Percentiles rank a stretch among this genome's conserved stretches.
These are phyloP conservation scores for Strix aluco DNA, from an alignment of 2,113 vertebrate species.

Conservation along the genomic window DNA sequence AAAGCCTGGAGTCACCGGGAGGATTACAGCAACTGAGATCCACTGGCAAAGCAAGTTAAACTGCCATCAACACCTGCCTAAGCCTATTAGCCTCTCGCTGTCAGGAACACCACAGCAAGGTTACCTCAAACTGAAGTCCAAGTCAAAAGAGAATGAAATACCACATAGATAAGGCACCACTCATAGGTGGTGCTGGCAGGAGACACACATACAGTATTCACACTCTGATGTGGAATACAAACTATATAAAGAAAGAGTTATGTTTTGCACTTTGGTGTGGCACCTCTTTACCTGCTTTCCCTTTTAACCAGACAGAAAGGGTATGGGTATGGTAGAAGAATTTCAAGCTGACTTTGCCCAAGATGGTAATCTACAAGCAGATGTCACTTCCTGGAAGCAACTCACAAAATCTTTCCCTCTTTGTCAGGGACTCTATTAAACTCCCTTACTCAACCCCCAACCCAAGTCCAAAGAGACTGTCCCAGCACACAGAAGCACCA, in stretches of 20 bases:
- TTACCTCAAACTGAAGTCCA: background rate
- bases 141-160: background rate
- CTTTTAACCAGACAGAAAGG: background rate
- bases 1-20: background rate
- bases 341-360: background rate
- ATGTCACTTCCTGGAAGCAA: background rate
- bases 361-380: background rate
- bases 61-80: background rate
- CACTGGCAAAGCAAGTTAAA: background rate
- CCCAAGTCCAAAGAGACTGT: background rate
- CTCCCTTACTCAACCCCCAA: background rate
- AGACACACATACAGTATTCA: background rate
- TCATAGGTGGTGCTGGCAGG: background rate
- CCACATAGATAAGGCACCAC: accelerated
- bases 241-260: background rate
- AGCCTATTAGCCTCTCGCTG: background rate
- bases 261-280: background rate
- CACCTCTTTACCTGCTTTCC: background rate
- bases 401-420: background rate
- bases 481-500: background rate
- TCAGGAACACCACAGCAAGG: background rate
- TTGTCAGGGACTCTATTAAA: background rate
- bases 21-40: background rate
- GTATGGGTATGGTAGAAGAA: background rate
- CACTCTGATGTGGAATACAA: background rate